Percentiles rank a stretch among this genome's conserved stretches.
Evolutionary conservation across 2,888 invertebrate species (phyloP).

Genomic region (Xestia xanthographa): DNA sequence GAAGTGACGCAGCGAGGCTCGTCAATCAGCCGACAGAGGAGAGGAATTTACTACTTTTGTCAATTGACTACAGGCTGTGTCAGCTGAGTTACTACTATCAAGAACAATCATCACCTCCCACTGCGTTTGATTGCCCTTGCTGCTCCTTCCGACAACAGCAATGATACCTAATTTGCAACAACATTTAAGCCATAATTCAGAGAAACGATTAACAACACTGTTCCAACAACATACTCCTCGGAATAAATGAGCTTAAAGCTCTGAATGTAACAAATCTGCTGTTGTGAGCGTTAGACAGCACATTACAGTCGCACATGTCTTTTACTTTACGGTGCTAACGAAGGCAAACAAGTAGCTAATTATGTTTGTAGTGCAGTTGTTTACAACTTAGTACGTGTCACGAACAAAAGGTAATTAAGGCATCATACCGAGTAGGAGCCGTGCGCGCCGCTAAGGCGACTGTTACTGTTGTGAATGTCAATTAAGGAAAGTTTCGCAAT

Average conservation of each 20-base stretch:
- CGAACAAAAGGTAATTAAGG: constrained; percentile 74
- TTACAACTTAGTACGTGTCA: constrained; percentile 64
- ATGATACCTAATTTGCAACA: constrained; percentile 12
- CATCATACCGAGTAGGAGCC: constrained; percentile 70
- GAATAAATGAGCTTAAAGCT: constrained; percentile 4
- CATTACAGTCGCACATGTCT: constrained; percentile 23
- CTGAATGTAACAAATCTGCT: neutral
- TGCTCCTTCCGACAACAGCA: neutral
- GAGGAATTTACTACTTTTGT: constrained; percentile 65
- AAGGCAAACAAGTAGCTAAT: constrained; percentile 62
- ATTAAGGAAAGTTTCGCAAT: constrained; percentile 81
- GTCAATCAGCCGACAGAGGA: constrained; percentile 69
- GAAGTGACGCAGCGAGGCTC: constrained; percentile 64
- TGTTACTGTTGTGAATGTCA: constrained; percentile 78
- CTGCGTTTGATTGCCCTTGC: constrained; percentile 8
- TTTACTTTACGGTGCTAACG: constrained; percentile 48
- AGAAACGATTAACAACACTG: constrained; percentile 5
- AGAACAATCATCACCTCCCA: constrained; percentile 9
- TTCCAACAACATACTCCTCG: constrained; percentile 1
- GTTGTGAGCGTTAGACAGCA: neutral
- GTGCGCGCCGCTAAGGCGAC: constrained; percentile 62
- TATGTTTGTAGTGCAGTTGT: constrained; percentile 63
- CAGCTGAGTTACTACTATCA: constrained; percentile 28
- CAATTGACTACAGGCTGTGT: constrained; percentile 28
- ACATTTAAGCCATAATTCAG: neutral